phyloP scores from a whole-genome alignment of 2,113 vertebrate species.

The Hypomesus transpacificus region DNA sequence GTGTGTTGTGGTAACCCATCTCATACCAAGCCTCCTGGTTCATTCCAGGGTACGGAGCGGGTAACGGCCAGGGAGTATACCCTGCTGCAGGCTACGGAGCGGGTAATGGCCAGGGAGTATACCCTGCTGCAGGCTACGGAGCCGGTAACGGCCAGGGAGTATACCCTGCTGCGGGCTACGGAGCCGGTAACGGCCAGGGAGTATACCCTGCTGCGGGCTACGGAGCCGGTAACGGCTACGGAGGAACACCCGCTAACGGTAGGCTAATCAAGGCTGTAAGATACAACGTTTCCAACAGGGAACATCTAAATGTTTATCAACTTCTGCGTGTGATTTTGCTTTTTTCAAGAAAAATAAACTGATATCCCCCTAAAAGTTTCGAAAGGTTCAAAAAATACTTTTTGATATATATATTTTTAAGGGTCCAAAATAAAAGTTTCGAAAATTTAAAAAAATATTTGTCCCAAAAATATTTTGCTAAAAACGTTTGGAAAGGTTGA shows the following conservation, averaged over 20 bases:
- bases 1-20: neutral
- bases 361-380: too few species aligned
- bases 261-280: too few species aligned
- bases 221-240: conserved; percentile 26
- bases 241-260: conserved; percentile 33
- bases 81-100: conserved; percentile 15
- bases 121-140: conserved; percentile 17
- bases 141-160: conserved; percentile 20
- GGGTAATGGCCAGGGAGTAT: conserved; percentile 20
- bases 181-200: conserved; percentile 20
- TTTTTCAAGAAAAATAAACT: too few species aligned
- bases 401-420: neutral
- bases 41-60: conserved; percentile 47
- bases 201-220: conserved; percentile 20
- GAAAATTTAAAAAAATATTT: neutral
- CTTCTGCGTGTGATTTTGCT: too few species aligned
- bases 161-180: conserved; percentile 18
- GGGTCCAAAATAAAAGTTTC: too few species aligned
- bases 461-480: too few species aligned
- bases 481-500: too few species aligned
- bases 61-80: conserved; percentile 22
- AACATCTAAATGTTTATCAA: too few species aligned
- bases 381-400: neutral
- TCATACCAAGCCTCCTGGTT: neutral
- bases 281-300: too few species aligned